Base-by-base conservation (phyloP, 2,113 vertebrate species). In the Rhabdomys dilectus region DNA sequence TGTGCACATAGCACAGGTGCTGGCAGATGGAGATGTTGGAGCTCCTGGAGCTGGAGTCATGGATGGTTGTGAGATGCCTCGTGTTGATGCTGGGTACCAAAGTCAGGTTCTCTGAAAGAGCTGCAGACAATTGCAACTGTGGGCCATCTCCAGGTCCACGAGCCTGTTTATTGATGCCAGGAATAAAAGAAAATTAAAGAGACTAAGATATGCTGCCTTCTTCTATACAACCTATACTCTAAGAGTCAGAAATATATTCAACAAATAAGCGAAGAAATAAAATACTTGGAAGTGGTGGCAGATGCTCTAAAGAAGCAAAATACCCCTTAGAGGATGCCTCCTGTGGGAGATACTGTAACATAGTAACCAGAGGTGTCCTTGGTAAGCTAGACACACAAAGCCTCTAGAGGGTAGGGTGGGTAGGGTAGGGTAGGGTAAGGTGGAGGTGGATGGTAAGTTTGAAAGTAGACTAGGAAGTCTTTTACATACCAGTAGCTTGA, bases 171-270 rank as follows among this genome's bases (percentile, higher is more conserved):
- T 48, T 70, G 73, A 94, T 82, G 51, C 17, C 62, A 15, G 13
- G 24, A 48, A 87, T 70, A 92, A 21, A 96, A 53, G n/a, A 97
- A 94, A 78, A 36, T 45, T 51, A 62, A 89, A 51, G 29, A 90
- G 87, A 56, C 48, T 36, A 88, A 56, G 36, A 88, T 13, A 45
- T 13, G 64, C 22, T 68, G 31, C 39, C 19, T 82, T 82, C 34
- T 94, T 17, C 64, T 8, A 31, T 39, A 39, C 51, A 45, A 42
- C 31, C 87, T 94, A 56, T 1, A 26, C 89, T 68, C n/a, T 60
- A 81, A 82, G 24, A 36, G 48, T 93, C 85, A 95, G 77, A 91
- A 72, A 92, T 24, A 58, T n/a, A 42, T 48, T 64, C 82, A 91
- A 88, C 45, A 85, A 91, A n/a, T 56, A 95, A 76, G 7, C 8